Base-by-base conservation (phyloP, 2,797 vertebrate species). In the Chelidonichthys spinosus region DNA sequence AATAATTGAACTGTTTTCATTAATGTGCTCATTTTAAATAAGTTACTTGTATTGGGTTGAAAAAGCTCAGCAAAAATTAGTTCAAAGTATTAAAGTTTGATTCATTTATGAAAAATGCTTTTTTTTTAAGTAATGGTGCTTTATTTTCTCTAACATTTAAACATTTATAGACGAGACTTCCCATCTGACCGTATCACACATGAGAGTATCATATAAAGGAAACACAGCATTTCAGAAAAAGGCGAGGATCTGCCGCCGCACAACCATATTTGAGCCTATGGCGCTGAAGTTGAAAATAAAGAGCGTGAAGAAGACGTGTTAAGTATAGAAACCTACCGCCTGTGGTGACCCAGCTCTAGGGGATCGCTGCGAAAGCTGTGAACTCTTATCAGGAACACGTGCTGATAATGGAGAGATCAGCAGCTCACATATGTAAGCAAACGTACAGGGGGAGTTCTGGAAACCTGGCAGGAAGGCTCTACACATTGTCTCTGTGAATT, bases 401-500 rank as follows among this genome's bases (percentile, higher is more conserved):
- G 39, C 63, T 76, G 76, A 72, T 82, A 83, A 85, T 71, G 72
- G 74, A 83, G 85, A 70, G 78, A 89, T 85, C 77, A 82, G 73
- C 72, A 36, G 58, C 69, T 86, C 74, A 61, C 9, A 83, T 68
- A 68, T 70, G 50, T 61, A 49, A 17, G 54, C 25, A 25, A 25
- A 25, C 25, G 25, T 65, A 47, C 63, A 63, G 11, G 64, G n/a
- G 49, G 78, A 64, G 49, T 18, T 47, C 25, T 56, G 54, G 56
- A 47, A 88, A 86, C 77, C 73, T 72, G 60, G 68, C 87, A 84
- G 44, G 50, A 82, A 81, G 79, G 32, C 81, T 78, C 56, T 85
- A 86, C 85, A 81, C 82, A 59, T 79, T 82, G 66, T 79, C 60
- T 87, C 69, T 74, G 75, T 78, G 82, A 90, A 90, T 90, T 88